phyloP scores from a whole-genome alignment of 1,140 invertebrate genomes.

The Teleogryllus occipitalis region DNA sequence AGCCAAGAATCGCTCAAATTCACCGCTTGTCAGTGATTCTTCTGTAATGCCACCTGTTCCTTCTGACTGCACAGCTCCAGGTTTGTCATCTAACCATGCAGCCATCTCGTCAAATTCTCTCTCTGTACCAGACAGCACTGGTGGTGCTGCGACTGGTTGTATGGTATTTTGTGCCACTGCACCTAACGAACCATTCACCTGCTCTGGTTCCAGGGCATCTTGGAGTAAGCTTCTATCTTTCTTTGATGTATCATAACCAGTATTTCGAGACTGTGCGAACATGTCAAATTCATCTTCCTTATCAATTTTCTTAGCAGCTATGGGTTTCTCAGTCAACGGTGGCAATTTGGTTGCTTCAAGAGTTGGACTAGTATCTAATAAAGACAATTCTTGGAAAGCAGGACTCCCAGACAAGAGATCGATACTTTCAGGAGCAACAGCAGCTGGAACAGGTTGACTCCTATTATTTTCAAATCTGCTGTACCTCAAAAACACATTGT shows the following conservation, averaged over 20 bases:
- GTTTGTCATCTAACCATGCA: slow-evolving; percentile 70
- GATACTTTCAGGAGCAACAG: neutral
- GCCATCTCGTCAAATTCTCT: slow-evolving; percentile 92
- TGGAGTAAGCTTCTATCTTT: slow-evolving; percentile 60
- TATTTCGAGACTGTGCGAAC: slow-evolving; percentile 80
- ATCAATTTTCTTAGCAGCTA: slow-evolving; percentile 30
- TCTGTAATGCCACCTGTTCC: slow-evolving; percentile 36
- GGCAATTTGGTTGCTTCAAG: neutral
- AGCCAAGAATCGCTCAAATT: slow-evolving; percentile 87
- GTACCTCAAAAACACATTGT: slow-evolving; percentile 88
- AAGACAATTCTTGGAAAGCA: neutral
- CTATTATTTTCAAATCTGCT: slow-evolving; percentile 67
- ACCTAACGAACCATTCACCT: slow-evolving; percentile 41
- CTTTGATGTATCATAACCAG: slow-evolving; percentile 60
- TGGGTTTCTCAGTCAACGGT: neutral
- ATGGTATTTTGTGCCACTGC: slow-evolving; percentile 36
- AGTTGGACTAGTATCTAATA: neutral
- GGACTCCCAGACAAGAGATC: neutral
- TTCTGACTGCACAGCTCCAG: slow-evolving; percentile 37
- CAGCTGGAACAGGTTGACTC: slow-evolving; percentile 16
- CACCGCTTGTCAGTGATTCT: slow-evolving; percentile 75
- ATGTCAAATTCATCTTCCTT: slow-evolving; percentile 72
- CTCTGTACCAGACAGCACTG: slow-evolving; percentile 43
- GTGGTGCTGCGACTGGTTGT: slow-evolving; percentile 12
- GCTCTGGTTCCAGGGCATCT: slow-evolving; percentile 58